phyloP scores from a whole-genome alignment of 2,888 invertebrate genomes.

The Hydraecia micacea region DNA sequence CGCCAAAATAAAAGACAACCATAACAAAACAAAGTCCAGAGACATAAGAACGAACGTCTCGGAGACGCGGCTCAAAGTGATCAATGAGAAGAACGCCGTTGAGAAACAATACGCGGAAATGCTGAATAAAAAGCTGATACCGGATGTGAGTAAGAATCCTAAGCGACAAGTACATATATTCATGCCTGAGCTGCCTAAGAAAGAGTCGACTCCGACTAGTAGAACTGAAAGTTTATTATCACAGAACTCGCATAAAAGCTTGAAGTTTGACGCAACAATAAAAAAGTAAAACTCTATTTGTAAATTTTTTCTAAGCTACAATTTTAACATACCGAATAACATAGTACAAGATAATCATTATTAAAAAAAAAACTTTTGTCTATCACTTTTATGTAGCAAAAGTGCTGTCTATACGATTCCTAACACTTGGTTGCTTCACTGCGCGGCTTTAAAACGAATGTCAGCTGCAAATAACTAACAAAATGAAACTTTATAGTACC shows the following conservation, averaged over 20 bases:
- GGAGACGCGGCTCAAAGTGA: constrained; percentile 84
- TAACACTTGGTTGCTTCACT: constrained; percentile 11
- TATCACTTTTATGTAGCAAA: not conserved
- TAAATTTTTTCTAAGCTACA: constrained; percentile 15
- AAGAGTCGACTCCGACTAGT: constrained; percentile 79
- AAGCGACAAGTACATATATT: constrained; percentile 94
- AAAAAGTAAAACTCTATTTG: constrained; percentile 46
- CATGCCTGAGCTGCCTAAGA: constrained; percentile 92
- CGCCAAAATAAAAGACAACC: constrained; percentile 75
- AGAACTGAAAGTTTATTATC: constrained; percentile 82
- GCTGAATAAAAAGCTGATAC: constrained; percentile 84
- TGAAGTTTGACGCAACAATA: constrained; percentile 63
- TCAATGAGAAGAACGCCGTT: constrained; percentile 80
- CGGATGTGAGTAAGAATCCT: constrained; percentile 81
- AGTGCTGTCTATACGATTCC: constrained; percentile 41
- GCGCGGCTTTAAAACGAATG: constrained; percentile 22
- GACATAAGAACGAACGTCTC: constrained; percentile 78
- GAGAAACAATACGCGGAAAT: constrained; percentile 86
- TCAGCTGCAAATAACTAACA: constrained; percentile 32
- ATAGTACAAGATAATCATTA: not conserved
- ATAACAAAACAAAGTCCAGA: constrained; percentile 79
- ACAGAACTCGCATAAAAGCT: constrained; percentile 71
- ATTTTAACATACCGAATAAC: not conserved
- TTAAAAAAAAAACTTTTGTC: not conserved
- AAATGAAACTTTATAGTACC: constrained; percentile 46